Conservation (phyloP, 2,888 invertebrate genomes). For the Caenorhabditis parvicauda region DNA sequence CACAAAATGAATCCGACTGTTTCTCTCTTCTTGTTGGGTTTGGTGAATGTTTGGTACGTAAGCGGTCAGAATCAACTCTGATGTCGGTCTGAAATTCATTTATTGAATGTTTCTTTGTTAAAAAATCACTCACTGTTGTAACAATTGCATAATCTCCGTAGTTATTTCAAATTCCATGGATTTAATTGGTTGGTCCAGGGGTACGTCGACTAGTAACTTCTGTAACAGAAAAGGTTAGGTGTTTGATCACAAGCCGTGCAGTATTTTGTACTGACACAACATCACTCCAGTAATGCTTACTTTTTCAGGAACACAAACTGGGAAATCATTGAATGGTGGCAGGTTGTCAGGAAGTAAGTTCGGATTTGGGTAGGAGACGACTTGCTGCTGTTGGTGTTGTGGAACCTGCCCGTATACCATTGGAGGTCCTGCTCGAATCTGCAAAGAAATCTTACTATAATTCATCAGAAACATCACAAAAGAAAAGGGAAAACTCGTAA, state of each 20-base stretch:
- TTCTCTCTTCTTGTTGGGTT: neutral
- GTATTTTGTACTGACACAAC: neutral
- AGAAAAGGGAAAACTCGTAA: neutral
- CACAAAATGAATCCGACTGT: neutral
- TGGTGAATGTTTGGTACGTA: slow-evolving; percentile 1
- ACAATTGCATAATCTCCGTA: neutral
- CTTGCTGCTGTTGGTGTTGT: slow-evolving; percentile 12
- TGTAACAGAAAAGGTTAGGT: no score
- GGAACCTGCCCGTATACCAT: slow-evolving; percentile 17
- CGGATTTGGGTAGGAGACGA: slow-evolving; percentile 17
- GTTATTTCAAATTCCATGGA: no score
- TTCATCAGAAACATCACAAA: neutral
- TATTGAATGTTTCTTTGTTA: neutral
- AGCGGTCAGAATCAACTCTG: slow-evolving; percentile 6
- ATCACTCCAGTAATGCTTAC: neutral
- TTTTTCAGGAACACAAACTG: slow-evolving; percentile 3
- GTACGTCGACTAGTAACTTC: no score
- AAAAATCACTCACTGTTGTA: slow-evolving; percentile 9
- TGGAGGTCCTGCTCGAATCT: slow-evolving; percentile 19
- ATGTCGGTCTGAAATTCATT: slow-evolving; percentile 1
- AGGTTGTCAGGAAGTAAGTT: no score
- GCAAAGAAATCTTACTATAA: neutral
- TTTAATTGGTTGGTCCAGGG: no score
- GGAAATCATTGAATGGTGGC: neutral
- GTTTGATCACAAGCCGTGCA: no score